Conservation (phyloP, 2,797 vertebrate species). For the Calcarius lapponicus region DNA sequence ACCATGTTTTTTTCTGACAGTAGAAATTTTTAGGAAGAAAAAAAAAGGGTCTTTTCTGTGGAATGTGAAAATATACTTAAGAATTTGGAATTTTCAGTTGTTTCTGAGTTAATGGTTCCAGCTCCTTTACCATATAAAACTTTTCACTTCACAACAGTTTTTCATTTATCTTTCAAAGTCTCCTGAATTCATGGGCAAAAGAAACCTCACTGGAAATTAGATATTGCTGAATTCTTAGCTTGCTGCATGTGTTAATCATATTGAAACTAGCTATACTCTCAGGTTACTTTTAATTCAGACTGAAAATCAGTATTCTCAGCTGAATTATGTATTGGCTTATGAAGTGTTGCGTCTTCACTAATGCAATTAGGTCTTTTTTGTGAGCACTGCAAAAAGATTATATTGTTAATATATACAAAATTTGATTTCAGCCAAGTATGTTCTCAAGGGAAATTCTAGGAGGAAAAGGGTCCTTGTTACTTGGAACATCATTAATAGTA, state of each 20-base stretch:
- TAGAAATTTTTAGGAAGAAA: not conserved
- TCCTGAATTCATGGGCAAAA: not conserved
- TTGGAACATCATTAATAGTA: slow-evolving; percentile 29
- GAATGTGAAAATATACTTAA: not conserved
- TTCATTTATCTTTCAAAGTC: not conserved
- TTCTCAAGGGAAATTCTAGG: slow-evolving; percentile 9
- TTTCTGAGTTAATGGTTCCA: not conserved
- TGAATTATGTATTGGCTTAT: slow-evolving; percentile 22
- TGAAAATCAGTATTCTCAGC: slow-evolving; percentile 32
- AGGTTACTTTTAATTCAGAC: slow-evolving; percentile 6
- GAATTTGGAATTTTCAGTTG: not conserved
- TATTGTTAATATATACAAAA: slow-evolving; percentile 11
- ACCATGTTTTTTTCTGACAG: not conserved
- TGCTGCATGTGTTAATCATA: not conserved
- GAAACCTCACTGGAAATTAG: not conserved
- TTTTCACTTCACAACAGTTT: not conserved
- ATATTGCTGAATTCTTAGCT: not conserved
- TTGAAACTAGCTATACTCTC: not conserved
- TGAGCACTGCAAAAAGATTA: not conserved
- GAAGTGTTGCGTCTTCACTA: slow-evolving; percentile 29
- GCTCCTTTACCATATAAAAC: not conserved
- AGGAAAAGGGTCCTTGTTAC: slow-evolving; percentile 32
- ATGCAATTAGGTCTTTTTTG: slow-evolving; percentile 14
- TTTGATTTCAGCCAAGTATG: not conserved
- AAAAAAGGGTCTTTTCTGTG: not conserved